A percentile compares a stretch with the other conserved stretches of the same genome.
Conservation (phyloP, 2,113 vertebrate species). For the Petrocephalus zakoni region DNA sequence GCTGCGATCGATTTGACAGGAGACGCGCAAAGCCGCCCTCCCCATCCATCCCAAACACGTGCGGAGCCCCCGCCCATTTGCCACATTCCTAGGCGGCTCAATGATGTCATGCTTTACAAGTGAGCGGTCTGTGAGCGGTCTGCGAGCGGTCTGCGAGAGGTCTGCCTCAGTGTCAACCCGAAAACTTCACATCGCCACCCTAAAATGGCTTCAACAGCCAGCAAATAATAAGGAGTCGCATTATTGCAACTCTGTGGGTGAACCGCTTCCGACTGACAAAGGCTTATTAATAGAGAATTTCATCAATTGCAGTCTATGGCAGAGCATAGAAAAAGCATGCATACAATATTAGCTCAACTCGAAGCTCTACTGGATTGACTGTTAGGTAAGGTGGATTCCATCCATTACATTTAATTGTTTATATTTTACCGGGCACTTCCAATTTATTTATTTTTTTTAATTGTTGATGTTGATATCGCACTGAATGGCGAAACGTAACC, state of each 20-base stretch:
- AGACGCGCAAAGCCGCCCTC: conserved; percentile 61
- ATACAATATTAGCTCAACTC: not conserved
- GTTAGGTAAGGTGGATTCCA: not conserved
- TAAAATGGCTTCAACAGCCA: not conserved
- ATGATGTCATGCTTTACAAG: conserved; percentile 65
- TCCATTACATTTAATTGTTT: not conserved
- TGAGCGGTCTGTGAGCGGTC: too few species aligned
- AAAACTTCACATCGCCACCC: not conserved
- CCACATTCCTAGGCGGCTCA: conserved; percentile 45
- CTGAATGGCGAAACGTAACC: not conserved
- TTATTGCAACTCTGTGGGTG: not conserved
- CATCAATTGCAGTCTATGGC: not conserved
- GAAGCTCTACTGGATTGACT: not conserved
- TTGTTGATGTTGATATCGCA: not conserved
- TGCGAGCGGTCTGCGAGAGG: too few species aligned
- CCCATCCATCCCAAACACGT: conserved; percentile 66
- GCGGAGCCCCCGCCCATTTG: conserved; percentile 58
- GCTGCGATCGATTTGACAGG: conserved; percentile 66
- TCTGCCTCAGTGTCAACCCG: conserved; percentile 4
- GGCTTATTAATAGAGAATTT: not conserved
- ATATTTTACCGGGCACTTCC: not conserved
- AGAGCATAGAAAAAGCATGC: not conserved
- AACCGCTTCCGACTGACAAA: not conserved
- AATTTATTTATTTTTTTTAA: not conserved
- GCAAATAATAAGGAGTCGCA: not conserved